These are phyloP conservation scores for Oreochromis niloticus DNA, from an alignment of 2,113 vertebrate species.

Conservation along the genomic window DNA sequence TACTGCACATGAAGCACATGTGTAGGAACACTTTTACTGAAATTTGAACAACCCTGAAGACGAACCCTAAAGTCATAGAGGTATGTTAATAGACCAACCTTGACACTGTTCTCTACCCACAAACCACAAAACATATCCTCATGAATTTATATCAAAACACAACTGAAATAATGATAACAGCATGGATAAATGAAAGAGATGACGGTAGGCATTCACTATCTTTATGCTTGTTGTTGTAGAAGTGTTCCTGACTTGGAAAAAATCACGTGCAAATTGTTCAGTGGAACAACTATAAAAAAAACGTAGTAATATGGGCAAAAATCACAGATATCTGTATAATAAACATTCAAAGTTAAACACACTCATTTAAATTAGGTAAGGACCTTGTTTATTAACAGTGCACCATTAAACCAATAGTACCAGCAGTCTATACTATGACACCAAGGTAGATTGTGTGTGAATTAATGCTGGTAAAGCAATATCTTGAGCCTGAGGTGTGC, in stretches of 20 bases:
- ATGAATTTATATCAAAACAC: background rate
- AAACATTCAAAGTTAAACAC: background rate
- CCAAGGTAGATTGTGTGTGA: background rate
- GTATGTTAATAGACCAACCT: fast-evolving
- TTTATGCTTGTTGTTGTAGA: background rate
- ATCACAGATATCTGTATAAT: background rate
- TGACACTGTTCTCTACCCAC: background rate
- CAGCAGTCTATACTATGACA: background rate
- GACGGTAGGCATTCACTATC: background rate
- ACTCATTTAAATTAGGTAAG: background rate
- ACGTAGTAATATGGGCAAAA: background rate
- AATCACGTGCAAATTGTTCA: background rate
- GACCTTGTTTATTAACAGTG: background rate
- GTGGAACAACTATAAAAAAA: fast-evolving
- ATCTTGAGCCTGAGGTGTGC: background rate
- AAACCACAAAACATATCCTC: background rate
- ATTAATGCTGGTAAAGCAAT: background rate
- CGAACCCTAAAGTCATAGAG: background rate
- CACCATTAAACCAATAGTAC: background rate
- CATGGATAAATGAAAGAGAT: background rate
- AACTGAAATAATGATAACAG: background rate
- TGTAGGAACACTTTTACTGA: background rate
- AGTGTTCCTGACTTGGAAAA: background rate
- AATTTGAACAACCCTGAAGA: background rate
- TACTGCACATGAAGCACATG: background rate